These are phyloP conservation scores for Lamellibrachia satsuma DNA, from an alignment of 2,888 invertebrate species.

Conservation along the genomic window DNA sequence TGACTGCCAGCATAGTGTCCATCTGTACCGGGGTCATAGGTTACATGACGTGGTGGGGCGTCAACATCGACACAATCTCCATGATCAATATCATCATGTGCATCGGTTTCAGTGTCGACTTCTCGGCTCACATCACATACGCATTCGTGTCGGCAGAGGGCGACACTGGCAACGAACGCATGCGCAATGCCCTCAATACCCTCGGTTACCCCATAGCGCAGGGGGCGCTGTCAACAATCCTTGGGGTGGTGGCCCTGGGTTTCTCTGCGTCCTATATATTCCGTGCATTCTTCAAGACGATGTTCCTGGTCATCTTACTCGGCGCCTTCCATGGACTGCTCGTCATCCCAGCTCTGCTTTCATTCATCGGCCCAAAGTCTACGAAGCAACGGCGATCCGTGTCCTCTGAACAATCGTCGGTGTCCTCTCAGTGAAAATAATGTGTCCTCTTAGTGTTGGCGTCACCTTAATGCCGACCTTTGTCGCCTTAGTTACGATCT, in stretches of 20 bases:
- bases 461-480: too few relatives aligned
- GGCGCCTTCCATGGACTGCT: slow-evolving; percentile 31
- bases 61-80: slow-evolving; percentile 82
- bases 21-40: slow-evolving; percentile 94
- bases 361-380: neutral
- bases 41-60: slow-evolving; percentile 95
- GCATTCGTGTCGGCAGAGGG: slow-evolving; percentile 90
- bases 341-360: slow-evolving; percentile 31
- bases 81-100: slow-evolving; percentile 98
- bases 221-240: slow-evolving; percentile 83
- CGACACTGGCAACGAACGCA: slow-evolving; percentile 79
- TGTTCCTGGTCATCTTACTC: slow-evolving; percentile 34
- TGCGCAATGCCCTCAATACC: slow-evolving; percentile 86
- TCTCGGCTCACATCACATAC: slow-evolving; percentile 94
- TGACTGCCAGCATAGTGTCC: slow-evolving; percentile 91
- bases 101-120: slow-evolving; percentile 94
- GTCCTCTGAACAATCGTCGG: too few relatives aligned
- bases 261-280: slow-evolving; percentile 30
- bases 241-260: slow-evolving; percentile 32
- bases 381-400: neutral
- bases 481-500: too few relatives aligned
- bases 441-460: too few relatives aligned
- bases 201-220: slow-evolving; percentile 90
- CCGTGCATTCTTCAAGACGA: slow-evolving; percentile 36
- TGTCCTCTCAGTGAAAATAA: too few relatives aligned